Evolutionary conservation across 2,797 vertebrate genomes (phyloP).

Genomic region (Microhierax caerulescens): DNA sequence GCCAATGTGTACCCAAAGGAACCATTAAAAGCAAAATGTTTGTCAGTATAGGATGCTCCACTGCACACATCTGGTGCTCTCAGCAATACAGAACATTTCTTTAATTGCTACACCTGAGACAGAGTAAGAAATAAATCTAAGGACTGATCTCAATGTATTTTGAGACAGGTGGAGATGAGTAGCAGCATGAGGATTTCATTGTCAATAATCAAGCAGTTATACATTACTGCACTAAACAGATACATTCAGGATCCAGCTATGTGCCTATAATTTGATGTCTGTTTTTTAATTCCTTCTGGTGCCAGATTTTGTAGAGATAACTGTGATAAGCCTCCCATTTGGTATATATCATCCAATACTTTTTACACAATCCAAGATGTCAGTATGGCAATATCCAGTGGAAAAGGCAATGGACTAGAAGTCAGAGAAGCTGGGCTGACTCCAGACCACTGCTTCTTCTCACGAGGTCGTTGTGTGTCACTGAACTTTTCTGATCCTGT

Average conservation of each 20-base stretch:
- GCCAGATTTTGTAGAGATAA: not conserved
- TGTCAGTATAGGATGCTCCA: constrained; percentile 46
- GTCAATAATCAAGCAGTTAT: not conserved
- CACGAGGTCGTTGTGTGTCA: accelerated
- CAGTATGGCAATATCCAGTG: not conserved
- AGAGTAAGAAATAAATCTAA: constrained; percentile 39
- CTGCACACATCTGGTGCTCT: constrained; percentile 54
- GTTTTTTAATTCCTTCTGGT: constrained; percentile 9
- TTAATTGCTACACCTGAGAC: constrained; percentile 70
- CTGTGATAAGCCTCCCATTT: not conserved
- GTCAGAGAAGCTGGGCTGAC: not conserved
- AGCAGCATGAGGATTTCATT: constrained; percentile 11
- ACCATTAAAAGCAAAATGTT: constrained; percentile 54
- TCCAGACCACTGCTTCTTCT: not conserved
- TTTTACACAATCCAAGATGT: not conserved
- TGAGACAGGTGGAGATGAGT: constrained; percentile 7
- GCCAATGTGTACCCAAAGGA: constrained; percentile 13
- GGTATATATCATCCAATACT: not conserved
- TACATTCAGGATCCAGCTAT: not conserved
- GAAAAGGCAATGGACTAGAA: not conserved
- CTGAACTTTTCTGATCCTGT: not conserved
- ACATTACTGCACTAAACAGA: not conserved
- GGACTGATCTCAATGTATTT: not conserved
- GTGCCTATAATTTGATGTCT: not conserved
- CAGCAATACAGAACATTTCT: constrained; percentile 54